Base-by-base conservation (phyloP, 2,888 invertebrate genomes). In the Coremacera marginata region DNA sequence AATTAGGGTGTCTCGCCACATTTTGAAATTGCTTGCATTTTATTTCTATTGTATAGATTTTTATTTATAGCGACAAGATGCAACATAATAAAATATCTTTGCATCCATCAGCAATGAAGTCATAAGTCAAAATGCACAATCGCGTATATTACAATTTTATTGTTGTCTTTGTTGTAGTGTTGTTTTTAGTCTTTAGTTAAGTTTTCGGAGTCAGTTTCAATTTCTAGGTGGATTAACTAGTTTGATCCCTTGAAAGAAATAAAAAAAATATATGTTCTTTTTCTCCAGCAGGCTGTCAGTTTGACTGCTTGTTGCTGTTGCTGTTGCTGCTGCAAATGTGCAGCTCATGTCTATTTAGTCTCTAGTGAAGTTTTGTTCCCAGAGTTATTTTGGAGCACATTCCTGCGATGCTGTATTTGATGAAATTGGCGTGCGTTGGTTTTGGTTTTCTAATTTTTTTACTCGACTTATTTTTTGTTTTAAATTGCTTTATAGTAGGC, bases 101-200 rank as follows among this genome's bases (percentile, higher is more conserved):
- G 27, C 5, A 25, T 62, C 62, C 31, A 62, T 2, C 79, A 81
- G 80, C 82, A 87, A 84, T 85, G 87, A 86, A 87, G 87, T 84
- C 86, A 87, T 86, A 86, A 86, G 87, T 86, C 86, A 86, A 87
- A 87, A 63, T 63, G 63, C 34, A 25, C 19, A 9, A 55, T 55
- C 19, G 9, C 55, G 22, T n/a, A 65, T 65, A 7, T 22, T 19
- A 49, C 49, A 22, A 27, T 68, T 49, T 68, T 51, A 51, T 25
- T 68, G 27, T 52, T 68, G 44, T 19, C 37, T n/a, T 37, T 65
- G 55, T 60, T 5, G 22, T 68, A 19, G 44, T 68, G 67, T 68
- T 68, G 49, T 68, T 68, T 49, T 51, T 34, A n/a, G 52, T 31
- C 55, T 27, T 14, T 52, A 9, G 70, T 55, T 70, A 25, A 60